These are phyloP conservation scores for Herpetotheres cachinnans DNA, from an alignment of 2,113 vertebrate genomes.

Conservation along the genomic window DNA sequence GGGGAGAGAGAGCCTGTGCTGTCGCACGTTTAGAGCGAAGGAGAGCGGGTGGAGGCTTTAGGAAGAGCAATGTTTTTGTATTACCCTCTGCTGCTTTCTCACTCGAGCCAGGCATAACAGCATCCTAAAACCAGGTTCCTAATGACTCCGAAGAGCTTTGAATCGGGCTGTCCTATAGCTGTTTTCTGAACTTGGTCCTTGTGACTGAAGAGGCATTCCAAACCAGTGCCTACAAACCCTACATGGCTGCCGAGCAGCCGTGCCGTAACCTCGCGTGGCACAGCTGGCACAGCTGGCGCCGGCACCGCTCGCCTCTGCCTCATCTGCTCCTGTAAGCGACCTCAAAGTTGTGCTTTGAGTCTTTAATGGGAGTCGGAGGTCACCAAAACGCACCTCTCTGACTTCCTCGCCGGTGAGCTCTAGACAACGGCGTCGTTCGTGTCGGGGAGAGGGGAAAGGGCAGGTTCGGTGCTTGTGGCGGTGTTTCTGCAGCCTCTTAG, in stretches of 20 bases:
- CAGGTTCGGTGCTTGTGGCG: fast-evolving
- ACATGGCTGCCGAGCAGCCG: fast-evolving
- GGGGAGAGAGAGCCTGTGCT: neutral
- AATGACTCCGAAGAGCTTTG: neutral
- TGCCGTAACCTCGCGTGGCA: fast-evolving
- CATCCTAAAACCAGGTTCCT: neutral
- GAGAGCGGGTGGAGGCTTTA: neutral
- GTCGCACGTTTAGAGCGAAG: neutral
- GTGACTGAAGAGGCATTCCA: neutral
- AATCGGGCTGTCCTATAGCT: fast-evolving
- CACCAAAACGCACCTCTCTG: neutral
- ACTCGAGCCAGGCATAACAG: neutral
- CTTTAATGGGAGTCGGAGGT: neutral
- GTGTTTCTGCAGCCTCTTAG: neutral
- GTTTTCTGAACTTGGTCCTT: neutral
- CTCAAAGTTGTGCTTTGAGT: neutral
- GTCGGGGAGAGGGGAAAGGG: neutral
- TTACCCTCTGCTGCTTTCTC: neutral
- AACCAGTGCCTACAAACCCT: neutral
- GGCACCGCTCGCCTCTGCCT: fast-evolving
- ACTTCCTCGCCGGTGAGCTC: neutral
- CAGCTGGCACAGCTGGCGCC: fast-evolving
- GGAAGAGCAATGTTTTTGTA: neutral
- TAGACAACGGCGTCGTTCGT: neutral
- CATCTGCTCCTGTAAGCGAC: neutral